These are phyloP conservation scores for Drosophila ananassae DNA, from an alignment of 1,140 invertebrate species.

Conservation along the genomic window DNA sequence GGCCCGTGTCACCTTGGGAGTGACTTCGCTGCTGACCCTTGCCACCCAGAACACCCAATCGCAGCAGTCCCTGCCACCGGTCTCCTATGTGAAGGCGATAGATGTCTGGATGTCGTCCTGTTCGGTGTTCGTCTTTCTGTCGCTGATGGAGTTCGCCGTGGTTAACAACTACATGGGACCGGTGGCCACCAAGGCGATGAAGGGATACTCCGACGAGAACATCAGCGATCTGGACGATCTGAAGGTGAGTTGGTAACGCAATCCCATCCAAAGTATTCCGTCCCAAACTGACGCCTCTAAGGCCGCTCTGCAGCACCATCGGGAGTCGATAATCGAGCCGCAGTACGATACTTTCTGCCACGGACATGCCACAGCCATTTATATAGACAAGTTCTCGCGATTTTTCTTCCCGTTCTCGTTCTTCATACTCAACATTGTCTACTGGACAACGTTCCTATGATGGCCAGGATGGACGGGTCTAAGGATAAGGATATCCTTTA, in stretches of 20 bases:
- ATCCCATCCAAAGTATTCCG: neutral
- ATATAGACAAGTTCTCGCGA: constrained; percentile 93
- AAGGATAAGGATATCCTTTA: neutral
- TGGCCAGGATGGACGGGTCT: constrained; percentile 6
- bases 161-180: constrained; percentile 97
- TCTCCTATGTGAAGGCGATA: constrained; percentile 96
- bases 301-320: constrained; percentile 82
- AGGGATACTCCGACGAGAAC: constrained; percentile 95
- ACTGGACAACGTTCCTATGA: constrained; percentile 93
- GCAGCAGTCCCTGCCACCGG: constrained; percentile 94
- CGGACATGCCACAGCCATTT: constrained; percentile 92
- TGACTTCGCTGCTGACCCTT: constrained; percentile 92
- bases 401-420: constrained; percentile 95
- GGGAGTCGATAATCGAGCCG: constrained; percentile 85
- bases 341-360: constrained; percentile 94
- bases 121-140: constrained; percentile 96
- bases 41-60: constrained; percentile 96
- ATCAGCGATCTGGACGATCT: constrained; percentile 90
- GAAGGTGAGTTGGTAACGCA: constrained; percentile 85
- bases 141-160: constrained; percentile 95
- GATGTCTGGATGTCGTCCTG: constrained; percentile 97
- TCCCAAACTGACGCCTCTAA: constrained; percentile 20
- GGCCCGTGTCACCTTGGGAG: constrained; percentile 85
- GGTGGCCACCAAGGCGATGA: constrained; percentile 94
- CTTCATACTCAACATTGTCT: constrained; percentile 93